These are phyloP conservation scores for Bactericera cockerelli DNA, from an alignment of 1,140 invertebrate genomes.

Conservation along the genomic window DNA sequence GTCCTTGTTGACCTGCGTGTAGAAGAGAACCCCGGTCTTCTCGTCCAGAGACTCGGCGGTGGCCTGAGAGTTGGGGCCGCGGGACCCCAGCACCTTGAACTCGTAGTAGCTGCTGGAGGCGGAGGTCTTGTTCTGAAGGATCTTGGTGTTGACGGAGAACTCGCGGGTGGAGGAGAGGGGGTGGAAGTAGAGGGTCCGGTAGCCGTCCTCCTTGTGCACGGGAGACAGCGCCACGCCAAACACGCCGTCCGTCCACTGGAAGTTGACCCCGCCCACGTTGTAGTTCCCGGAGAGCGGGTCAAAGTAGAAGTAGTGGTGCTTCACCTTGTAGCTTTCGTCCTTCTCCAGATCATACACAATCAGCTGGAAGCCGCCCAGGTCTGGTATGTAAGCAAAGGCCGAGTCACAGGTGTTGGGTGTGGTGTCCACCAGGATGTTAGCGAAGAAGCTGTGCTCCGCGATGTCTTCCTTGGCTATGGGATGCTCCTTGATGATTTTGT, in stretches of 20 bases:
- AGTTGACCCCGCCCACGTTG: constrained; percentile 49
- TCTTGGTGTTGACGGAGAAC: constrained; percentile 34
- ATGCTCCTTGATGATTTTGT: constrained; percentile 44
- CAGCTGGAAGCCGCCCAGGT: constrained; percentile 51
- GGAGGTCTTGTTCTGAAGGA: constrained; percentile 49
- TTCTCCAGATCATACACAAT: constrained; percentile 55
- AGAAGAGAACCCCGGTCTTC: constrained; percentile 53
- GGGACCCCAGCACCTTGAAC: constrained; percentile 47
- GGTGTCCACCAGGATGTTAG: constrained; percentile 55
- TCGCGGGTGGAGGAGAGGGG: constrained; percentile 55
- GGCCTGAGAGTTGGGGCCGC: constrained; percentile 53
- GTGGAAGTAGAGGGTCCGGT: constrained; percentile 58
- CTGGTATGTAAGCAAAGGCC: constrained; percentile 55
- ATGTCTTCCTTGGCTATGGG: constrained; percentile 42
- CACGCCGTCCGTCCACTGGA: constrained; percentile 57
- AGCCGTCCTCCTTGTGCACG: constrained; percentile 37
- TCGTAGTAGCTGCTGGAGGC: constrained; percentile 40
- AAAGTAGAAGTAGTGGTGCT: constrained; percentile 66
- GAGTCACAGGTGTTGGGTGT: constrained; percentile 48
- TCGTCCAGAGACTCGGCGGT: constrained; percentile 54
- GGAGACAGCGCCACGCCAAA: constrained; percentile 50
- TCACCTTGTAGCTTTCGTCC: constrained; percentile 55
- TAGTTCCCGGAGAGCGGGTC: constrained; percentile 53
- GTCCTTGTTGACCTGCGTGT: constrained; percentile 55
- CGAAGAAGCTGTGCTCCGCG: constrained; percentile 51